These are phyloP conservation scores for Plecturocebus donacophilus DNA, from an alignment of 2,113 vertebrate genomes.

Conservation along the genomic window DNA sequence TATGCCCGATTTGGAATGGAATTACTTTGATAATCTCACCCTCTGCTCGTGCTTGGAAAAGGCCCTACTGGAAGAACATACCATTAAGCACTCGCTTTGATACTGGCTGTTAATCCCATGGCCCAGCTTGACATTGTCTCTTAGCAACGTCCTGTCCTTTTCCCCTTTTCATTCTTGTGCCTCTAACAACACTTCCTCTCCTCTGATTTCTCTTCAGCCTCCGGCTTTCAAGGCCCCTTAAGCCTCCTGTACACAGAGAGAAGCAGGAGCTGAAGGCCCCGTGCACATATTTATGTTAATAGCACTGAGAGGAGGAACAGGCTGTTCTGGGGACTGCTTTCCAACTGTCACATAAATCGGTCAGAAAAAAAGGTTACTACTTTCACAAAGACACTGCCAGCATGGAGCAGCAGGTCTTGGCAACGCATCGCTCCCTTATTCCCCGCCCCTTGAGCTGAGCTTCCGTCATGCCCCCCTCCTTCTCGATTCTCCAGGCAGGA, in stretches of 20 bases:
- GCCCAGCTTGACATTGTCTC: constrained; percentile 75
- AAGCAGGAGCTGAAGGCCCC: constrained; percentile 55
- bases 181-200: constrained; percentile 71
- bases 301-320: constrained; percentile 74
- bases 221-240: constrained; percentile 53
- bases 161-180: constrained; percentile 75
- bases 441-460: rapidly evolving
- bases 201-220: constrained; percentile 58
- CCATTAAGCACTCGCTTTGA: constrained; percentile 70
- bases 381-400: constrained; percentile 52
- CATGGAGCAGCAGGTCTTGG: background rate
- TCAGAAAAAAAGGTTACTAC: constrained; percentile 47
- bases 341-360: constrained; percentile 80
- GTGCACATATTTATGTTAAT: constrained; percentile 78
- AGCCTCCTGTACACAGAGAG: constrained; percentile 68
- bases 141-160: constrained; percentile 80
- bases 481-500: background rate
- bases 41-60: constrained; percentile 18
- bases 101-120: constrained; percentile 79
- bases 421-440: background rate
- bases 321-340: constrained; percentile 82
- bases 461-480: background rate
- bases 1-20: background rate
- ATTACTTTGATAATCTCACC: constrained; percentile 42
- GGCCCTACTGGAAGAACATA: constrained; percentile 58